Percentiles rank a stretch among this genome's conserved stretches.
Evolutionary conservation across 1,140 invertebrate genomes (phyloP).

Genomic region (Lordiphosa stackelbergi): DNA sequence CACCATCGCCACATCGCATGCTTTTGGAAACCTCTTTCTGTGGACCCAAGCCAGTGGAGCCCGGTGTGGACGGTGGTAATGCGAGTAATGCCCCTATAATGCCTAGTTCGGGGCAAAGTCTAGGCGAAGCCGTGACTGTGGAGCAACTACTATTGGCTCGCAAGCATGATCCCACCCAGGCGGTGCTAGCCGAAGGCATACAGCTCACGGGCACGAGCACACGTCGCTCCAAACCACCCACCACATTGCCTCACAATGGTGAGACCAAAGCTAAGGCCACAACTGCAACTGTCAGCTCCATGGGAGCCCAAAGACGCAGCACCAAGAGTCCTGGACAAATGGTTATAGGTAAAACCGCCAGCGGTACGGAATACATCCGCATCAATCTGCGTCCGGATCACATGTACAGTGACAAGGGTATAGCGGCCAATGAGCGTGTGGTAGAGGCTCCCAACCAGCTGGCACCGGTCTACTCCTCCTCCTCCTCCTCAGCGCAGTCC

Average conservation of each 20-base stretch:
- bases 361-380: conserved; percentile 80
- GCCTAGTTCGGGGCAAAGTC: conserved; percentile 58
- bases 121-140: conserved; percentile 80
- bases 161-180: conserved; percentile 80
- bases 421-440: conserved; percentile 65
- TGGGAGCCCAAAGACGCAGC: conserved; percentile 54
- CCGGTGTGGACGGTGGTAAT: conserved; percentile 59
- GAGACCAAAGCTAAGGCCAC: conserved; percentile 26
- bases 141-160: conserved; percentile 82
- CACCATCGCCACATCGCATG: conserved; percentile 92
- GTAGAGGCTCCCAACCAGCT: conserved; percentile 73
- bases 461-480: conserved; percentile 54
- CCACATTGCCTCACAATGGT: conserved; percentile 44
- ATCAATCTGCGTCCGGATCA: conserved; percentile 83
- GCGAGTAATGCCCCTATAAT: conserved; percentile 47
- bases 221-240: conserved; percentile 34
- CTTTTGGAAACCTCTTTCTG: conserved; percentile 92
- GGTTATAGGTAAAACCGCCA: conserved; percentile 71
- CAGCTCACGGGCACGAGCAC: conserved; percentile 42
- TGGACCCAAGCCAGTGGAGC: conserved; percentile 85
- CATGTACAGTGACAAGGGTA: conserved; percentile 80
- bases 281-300: conserved; percentile 5
- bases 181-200: conserved; percentile 79
- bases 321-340: conserved; percentile 72
- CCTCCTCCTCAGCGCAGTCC: conserved; percentile 46